Evolutionary conservation across 2,888 invertebrate species (phyloP).

Genomic region (Dasysyrphus albostriatus): DNA sequence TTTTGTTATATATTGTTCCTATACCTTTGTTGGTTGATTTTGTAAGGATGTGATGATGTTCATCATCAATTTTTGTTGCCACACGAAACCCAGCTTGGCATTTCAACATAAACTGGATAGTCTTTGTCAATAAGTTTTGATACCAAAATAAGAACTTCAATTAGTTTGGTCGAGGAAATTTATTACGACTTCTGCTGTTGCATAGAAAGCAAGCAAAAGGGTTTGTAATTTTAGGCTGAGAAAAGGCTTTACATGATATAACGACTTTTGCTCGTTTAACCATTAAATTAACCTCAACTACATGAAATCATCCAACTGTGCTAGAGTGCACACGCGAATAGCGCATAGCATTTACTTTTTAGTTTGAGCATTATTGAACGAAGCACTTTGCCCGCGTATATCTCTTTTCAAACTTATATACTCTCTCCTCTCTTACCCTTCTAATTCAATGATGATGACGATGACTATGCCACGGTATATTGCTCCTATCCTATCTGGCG

Average conservation of each 20-base stretch:
- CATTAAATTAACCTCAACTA: constrained; percentile 73
- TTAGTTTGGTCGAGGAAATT: constrained; percentile 37
- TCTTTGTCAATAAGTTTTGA: background rate
- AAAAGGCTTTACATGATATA: constrained; percentile 61
- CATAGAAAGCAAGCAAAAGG: background rate
- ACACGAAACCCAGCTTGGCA: background rate
- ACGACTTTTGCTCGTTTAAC: constrained; percentile 66
- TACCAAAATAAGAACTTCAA: constrained; percentile 5
- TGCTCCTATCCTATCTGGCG: constrained; percentile 63
- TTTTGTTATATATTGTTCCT: constrained; percentile 17
- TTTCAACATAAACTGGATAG: no score
- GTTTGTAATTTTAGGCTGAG: constrained; percentile 5
- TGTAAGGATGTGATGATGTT: constrained; percentile 45
- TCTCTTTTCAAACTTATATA: background rate
- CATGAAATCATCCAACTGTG: constrained; percentile 52
- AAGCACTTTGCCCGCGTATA: background rate
- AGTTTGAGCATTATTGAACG: constrained; percentile 16
- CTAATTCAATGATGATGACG: background rate
- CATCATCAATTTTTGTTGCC: constrained; percentile 61
- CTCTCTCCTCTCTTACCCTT: background rate
- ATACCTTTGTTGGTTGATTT: constrained; percentile 37
- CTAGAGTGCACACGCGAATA: constrained; percentile 25
- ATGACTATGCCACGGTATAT: constrained; percentile 53
- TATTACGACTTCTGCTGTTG: constrained; percentile 57
- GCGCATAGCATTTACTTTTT: constrained; percentile 26